Evolutionary conservation across 2,113 vertebrate genomes (phyloP), one percentile per base, ranked within the genome.

Genomic region (Athene cunicularia): DNA sequence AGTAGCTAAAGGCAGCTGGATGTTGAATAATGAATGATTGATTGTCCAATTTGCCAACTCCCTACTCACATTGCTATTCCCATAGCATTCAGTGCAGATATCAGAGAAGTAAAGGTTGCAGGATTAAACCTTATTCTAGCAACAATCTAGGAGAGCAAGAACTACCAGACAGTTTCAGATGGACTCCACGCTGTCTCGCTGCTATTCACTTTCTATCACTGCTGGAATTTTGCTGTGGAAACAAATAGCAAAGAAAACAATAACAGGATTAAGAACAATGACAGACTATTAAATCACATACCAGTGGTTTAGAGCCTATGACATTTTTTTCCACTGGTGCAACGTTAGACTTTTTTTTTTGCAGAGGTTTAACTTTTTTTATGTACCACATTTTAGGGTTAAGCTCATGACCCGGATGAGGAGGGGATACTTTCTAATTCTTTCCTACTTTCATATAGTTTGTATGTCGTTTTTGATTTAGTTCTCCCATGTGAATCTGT

Each of bases 221-320:
- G 81, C 33, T 95, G 96, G 86, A 92, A 96, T 95, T 97, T 79
- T 92, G 52, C 97, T 92, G 93, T 89, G 88, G 92, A 95, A 97
- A 97, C 82, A 97, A 95, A 93, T 79, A 96, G 76, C 74, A 93
- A 93, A 90, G 63, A 74, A 97, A 96, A 97, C 94, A 97, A 88
- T 95, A 95, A 93, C 83, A 94, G 90, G 90, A 95, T 95, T 97
- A 90, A 86, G 88, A 86, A 97, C 95, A 97, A 95, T 94, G 90
- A 81, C 64, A 89, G 88, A 63, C 72, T 88, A 63, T 88, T 88
- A 95, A 92, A 10, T 89, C 76, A 92, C 86, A 95, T 91, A 43
- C 67, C 68, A 86, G 68, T 75, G 80, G 79, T 94, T 97, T 87
- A 83, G 41, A 95, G 86, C 23, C 56, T 81, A 55, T 96, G 82